These are phyloP conservation scores for Drosophila novamexicana DNA, from an alignment of 1,140 invertebrate species.

Conservation along the genomic window DNA sequence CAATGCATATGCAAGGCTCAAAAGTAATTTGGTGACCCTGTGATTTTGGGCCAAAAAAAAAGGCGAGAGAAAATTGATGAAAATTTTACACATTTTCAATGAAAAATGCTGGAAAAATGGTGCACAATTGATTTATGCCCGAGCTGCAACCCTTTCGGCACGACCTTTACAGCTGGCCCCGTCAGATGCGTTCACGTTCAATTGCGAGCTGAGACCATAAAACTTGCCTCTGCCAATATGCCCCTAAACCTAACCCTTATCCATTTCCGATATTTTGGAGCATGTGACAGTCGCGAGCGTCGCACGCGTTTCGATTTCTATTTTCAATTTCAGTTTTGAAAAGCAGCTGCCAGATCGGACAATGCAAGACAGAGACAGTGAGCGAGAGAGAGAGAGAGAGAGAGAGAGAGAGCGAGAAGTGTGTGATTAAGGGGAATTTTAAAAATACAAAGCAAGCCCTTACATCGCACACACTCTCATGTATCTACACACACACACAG, in stretches of 20 bases:
- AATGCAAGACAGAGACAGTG: conserved; percentile 13
- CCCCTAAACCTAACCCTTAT: not conserved
- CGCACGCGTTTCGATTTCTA: conserved; percentile 74
- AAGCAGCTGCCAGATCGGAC: conserved; percentile 59
- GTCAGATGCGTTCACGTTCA: conserved; percentile 5
- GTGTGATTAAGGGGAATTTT: conserved; percentile 27
- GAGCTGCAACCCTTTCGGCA: conserved; percentile 55
- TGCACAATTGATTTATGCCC: conserved; percentile 38
- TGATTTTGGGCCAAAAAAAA: conserved; percentile 45
- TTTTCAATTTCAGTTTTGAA: conserved; percentile 30
- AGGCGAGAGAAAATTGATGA: not conserved
- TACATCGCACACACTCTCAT: conserved; percentile 12
- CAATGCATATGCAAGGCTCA: conserved; percentile 45
- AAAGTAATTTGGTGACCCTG: conserved; percentile 67
- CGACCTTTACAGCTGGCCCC: conserved; percentile 26
- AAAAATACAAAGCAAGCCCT: conserved; percentile 54
- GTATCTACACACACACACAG: conserved; percentile 12
- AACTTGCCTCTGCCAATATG: not conserved
- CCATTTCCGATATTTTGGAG: conserved; percentile 29
- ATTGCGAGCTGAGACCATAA: conserved; percentile 40
- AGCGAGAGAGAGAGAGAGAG: not conserved
- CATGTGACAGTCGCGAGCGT: conserved; percentile 60
- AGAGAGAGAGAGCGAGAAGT: not conserved
- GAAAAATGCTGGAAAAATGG: conserved; percentile 49
- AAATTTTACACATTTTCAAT: conserved; percentile 71